phyloP scores from a whole-genome alignment of 2,797 vertebrate genomes.

The Oophaga sylvatica region DNA sequence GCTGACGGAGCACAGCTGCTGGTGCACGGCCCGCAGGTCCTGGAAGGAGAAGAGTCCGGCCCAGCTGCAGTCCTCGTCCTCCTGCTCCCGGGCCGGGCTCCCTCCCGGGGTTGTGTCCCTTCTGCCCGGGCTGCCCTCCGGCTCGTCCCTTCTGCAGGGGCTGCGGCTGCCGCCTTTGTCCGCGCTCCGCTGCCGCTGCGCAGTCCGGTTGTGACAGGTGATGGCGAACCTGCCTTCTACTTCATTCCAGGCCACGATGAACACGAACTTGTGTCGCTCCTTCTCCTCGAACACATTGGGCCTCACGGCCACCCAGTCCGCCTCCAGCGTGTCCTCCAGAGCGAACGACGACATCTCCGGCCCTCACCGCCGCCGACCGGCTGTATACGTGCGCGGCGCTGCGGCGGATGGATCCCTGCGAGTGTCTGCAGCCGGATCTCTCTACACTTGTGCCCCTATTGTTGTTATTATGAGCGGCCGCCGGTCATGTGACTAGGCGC shows the following conservation, averaged over 20 bases:
- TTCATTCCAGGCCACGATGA: constrained; percentile 96
- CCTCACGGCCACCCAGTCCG: constrained; percentile 94
- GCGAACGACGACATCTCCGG: constrained; percentile 81
- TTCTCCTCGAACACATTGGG: constrained; percentile 92
- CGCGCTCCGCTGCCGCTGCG: constrained; percentile 82
- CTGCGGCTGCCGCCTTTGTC: constrained; percentile 72
- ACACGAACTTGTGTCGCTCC: constrained; percentile 90
- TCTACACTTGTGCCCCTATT: constrained; percentile 48
- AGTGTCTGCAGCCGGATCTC: constrained; percentile 43
- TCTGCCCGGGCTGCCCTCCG: constrained; percentile 51
- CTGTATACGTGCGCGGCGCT: constrained; percentile 59
- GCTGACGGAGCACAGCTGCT: constrained; percentile 91
- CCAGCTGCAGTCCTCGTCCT: constrained; percentile 91
- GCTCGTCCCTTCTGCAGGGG: not conserved
- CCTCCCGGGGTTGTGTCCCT: constrained; percentile 15
- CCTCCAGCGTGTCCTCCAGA: constrained; percentile 91
- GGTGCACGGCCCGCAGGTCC: constrained; percentile 86
- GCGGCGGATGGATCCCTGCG: constrained; percentile 28
- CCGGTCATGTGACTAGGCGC: constrained; percentile 47
- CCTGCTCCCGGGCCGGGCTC: constrained; percentile 69
- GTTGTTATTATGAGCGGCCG: constrained; percentile 51
- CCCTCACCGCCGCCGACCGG: constrained; percentile 1
- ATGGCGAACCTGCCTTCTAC: constrained; percentile 94
- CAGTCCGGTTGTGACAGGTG: constrained; percentile 94
- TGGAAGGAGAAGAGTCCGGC: constrained; percentile 95